phyloP scores from a whole-genome alignment of 2,888 invertebrate species.

The Malthinus seriepunctatus region DNA sequence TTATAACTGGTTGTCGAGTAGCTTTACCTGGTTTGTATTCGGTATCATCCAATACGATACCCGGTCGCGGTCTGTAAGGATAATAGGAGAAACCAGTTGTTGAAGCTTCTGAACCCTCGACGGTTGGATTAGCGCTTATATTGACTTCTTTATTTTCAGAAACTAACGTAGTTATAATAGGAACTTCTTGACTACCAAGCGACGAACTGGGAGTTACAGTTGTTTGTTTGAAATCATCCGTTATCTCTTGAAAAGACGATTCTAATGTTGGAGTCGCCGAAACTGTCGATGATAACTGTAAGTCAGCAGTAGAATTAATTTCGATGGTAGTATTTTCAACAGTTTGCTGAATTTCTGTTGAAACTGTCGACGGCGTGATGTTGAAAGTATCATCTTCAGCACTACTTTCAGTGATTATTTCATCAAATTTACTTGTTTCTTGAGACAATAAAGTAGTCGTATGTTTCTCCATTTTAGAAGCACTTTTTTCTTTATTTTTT shows the following conservation, averaged over 20 bases:
- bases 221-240: constrained; percentile 40
- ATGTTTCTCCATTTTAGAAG: constrained; percentile 48
- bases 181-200: constrained; percentile 52
- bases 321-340: constrained; percentile 4
- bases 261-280: constrained; percentile 49
- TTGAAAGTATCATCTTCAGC: background rate
- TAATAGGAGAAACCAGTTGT: constrained; percentile 55
- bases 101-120: constrained; percentile 4
- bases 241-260: constrained; percentile 53
- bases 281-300: constrained; percentile 8
- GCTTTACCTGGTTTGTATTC: constrained; percentile 73
- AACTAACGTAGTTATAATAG: constrained; percentile 30
- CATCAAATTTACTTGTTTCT: background rate
- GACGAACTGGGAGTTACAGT: constrained; percentile 17
- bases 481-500: constrained; percentile 51
- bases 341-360: constrained; percentile 13
- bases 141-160: background rate
- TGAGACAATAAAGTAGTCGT: constrained; percentile 28
- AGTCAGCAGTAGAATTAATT: constrained; percentile 5
- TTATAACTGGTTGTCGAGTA: constrained; percentile 49
- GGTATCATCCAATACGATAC: constrained; percentile 83
- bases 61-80: constrained; percentile 78
- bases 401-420: too few species aligned
- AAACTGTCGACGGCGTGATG: constrained; percentile 15
- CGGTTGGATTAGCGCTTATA: background rate